phyloP scores from a whole-genome alignment of 1,140 invertebrate genomes.

The Paramacrobiotus metropolitanus region DNA sequence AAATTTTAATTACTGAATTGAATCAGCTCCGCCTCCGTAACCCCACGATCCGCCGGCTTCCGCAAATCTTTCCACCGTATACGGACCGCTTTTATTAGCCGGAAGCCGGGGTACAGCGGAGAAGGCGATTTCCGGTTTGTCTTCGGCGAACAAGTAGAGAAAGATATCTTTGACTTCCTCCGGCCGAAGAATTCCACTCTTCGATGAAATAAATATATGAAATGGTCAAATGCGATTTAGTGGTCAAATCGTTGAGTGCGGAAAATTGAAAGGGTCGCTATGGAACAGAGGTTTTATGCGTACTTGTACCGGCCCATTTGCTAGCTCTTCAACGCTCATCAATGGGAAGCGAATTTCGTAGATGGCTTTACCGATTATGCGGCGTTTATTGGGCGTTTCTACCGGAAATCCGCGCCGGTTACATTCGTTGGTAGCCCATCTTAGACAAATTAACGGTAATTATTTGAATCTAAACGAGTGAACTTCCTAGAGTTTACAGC shows the following conservation, averaged over 20 bases:
- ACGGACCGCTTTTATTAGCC: not conserved
- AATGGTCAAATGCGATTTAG: too few species aligned
- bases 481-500: too few species aligned
- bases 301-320: slow-evolving; percentile 46
- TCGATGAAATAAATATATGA: too few species aligned
- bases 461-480: too few species aligned
- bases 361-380: slow-evolving; percentile 41
- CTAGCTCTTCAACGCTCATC: slow-evolving; percentile 70
- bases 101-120: slow-evolving; percentile 53
- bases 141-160: slow-evolving; percentile 34
- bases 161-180: slow-evolving; percentile 79
- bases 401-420: slow-evolving; percentile 46
- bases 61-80: not conserved
- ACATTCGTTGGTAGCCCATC: slow-evolving; percentile 74
- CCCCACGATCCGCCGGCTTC: not conserved
- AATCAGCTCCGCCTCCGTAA: not conserved
- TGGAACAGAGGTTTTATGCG: too few species aligned
- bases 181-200: slow-evolving; percentile 58
- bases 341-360: slow-evolving; percentile 66
- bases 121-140: slow-evolving; percentile 54
- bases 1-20: not conserved
- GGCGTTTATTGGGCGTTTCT: too few species aligned
- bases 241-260: too few species aligned
- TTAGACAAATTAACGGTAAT: slow-evolving; percentile 35
- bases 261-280: too few species aligned